These are phyloP conservation scores for Notothenia rossii DNA, from an alignment of 2,113 vertebrate genomes.

Conservation along the genomic window DNA sequence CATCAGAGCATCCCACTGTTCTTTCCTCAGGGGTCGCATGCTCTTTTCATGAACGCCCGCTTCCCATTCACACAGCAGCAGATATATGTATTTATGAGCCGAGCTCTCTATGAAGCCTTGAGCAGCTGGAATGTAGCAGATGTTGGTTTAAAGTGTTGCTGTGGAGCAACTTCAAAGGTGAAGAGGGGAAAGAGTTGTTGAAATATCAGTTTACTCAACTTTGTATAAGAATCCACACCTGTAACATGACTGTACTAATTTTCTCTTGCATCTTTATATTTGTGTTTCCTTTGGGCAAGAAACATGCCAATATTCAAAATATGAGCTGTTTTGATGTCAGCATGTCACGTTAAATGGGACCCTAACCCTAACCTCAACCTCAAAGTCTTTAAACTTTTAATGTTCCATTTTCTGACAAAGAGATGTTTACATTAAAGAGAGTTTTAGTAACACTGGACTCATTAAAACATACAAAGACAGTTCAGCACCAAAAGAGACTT, in stretches of 20 bases:
- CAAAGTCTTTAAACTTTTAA: neutral
- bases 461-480: neutral
- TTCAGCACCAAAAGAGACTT: neutral
- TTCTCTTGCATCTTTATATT: neutral
- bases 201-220: neutral
- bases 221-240: constrained; percentile 6
- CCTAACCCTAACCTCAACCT: neutral
- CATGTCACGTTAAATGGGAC: constrained; percentile 2
- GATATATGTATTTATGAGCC: neutral
- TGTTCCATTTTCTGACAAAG: neutral
- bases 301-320: neutral
- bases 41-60: neutral
- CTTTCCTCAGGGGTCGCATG: neutral
- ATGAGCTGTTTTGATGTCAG: neutral
- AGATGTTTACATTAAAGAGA: neutral
- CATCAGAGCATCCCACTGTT: constrained; percentile 28
- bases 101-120: neutral
- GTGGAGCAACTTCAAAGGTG: constrained; percentile 22
- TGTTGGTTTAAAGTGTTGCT: constrained; percentile 19
- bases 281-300: neutral
- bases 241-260: neutral
- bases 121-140: constrained; percentile 33
- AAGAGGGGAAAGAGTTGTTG: neutral
- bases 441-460: neutral
- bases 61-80: neutral